phyloP scores from a whole-genome alignment of 2,888 invertebrate species.

The Cerceris rybyensis region DNA sequence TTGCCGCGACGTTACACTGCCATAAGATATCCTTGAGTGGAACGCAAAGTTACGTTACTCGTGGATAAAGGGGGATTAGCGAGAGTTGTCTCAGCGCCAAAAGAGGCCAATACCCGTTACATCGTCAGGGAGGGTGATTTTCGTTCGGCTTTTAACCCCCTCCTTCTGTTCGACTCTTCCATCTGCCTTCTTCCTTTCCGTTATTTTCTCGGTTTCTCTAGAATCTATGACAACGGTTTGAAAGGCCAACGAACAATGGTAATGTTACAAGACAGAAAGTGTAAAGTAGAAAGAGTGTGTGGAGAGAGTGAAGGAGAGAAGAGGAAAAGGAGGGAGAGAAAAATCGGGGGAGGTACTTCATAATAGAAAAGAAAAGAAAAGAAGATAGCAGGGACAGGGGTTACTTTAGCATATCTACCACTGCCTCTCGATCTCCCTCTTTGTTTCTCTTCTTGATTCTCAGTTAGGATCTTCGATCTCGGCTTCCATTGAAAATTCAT shows the following conservation, averaged over 20 bases:
- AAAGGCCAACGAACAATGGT: constrained; percentile 43
- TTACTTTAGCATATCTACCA: constrained; percentile 36
- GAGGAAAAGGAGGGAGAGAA: background rate
- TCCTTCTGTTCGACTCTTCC: constrained; percentile 1
- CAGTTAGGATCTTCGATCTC: constrained; percentile 54
- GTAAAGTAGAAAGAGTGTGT: constrained; percentile 8
- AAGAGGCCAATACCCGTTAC: constrained; percentile 72
- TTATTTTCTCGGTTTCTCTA: constrained; percentile 4
- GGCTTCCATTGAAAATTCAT: constrained; percentile 75
- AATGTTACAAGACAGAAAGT: constrained; percentile 34
- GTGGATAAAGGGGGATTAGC: constrained; percentile 72
- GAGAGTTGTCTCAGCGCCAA: constrained; percentile 74
- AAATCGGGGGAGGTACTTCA: background rate
- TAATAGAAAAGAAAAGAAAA: background rate
- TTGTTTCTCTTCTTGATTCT: constrained; percentile 46
- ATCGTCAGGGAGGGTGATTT: constrained; percentile 51
- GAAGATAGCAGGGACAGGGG: constrained; percentile 18
- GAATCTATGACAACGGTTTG: constrained; percentile 1
- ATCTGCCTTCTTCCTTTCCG: background rate
- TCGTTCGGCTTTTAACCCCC: constrained; percentile 44
- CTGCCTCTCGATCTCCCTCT: constrained; percentile 1
- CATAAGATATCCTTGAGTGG: constrained; percentile 70
- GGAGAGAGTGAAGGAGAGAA: background rate
- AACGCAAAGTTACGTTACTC: constrained; percentile 70
- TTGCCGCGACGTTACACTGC: constrained; percentile 68